Percentiles rank a stretch among this genome's conserved stretches.
Conservation (phyloP, 2,888 invertebrate species). For the Saturnia japonica region DNA sequence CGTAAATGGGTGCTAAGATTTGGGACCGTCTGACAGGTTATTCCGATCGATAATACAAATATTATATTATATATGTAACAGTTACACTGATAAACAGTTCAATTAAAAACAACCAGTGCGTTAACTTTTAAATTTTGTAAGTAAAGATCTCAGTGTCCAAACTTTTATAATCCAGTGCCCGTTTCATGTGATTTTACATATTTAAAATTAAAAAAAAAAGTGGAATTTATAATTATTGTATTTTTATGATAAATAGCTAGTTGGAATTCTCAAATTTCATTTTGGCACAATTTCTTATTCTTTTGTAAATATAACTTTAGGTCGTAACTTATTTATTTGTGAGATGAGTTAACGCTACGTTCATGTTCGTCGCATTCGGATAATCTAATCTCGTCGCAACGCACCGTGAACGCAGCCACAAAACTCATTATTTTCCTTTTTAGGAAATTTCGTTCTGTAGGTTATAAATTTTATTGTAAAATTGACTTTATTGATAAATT, state of each 20-base stretch:
- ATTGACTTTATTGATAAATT: slow-evolving; percentile 65
- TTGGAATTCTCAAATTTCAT: slow-evolving; percentile 70
- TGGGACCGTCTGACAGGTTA: slow-evolving; percentile 44
- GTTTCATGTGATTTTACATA: slow-evolving; percentile 72
- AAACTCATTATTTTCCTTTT: slow-evolving; percentile 58
- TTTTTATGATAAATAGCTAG: slow-evolving; percentile 73
- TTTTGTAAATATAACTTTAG: slow-evolving; percentile 78
- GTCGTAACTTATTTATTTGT: slow-evolving; percentile 77
- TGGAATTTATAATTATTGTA: slow-evolving; percentile 64
- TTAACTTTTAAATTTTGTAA: slow-evolving; percentile 37
- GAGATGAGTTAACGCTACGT: slow-evolving; percentile 35
- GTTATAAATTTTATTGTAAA: slow-evolving; percentile 81
- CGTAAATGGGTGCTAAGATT: slow-evolving; percentile 67
- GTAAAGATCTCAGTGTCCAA: slow-evolving; percentile 76
- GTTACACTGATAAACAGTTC: slow-evolving; percentile 32
- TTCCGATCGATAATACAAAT: slow-evolving; percentile 39
- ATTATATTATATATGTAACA: slow-evolving; percentile 34
- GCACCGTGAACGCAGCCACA: slow-evolving; percentile 34
- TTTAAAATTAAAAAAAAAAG: slow-evolving; percentile 50
- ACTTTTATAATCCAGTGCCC: slow-evolving; percentile 76
- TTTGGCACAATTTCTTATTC: slow-evolving; percentile 73
- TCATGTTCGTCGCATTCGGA: background rate
- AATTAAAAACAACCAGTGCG: slow-evolving; percentile 56
- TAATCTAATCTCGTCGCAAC: background rate
- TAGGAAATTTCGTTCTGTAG: slow-evolving; percentile 79